Percentiles rank a stretch among this genome's conserved stretches.
Evolutionary conservation across 2,888 invertebrate genomes (phyloP).

Genomic region (Atrina japonica): DNA sequence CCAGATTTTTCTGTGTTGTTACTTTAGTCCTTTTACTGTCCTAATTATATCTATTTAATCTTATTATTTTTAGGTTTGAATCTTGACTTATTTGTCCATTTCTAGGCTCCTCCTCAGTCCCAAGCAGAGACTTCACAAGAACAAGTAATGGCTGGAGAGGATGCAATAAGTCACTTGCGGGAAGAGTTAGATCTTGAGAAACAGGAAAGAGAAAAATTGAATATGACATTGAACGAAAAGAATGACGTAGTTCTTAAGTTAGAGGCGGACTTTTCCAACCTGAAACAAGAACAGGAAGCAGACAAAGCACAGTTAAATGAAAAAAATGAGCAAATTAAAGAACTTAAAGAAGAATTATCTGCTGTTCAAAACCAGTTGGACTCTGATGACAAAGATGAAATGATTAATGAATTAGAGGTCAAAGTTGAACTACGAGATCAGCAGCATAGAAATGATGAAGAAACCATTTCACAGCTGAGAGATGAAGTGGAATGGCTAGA

Average conservation of each 20-base stretch:
- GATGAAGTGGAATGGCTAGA: constrained; percentile 25
- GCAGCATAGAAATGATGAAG: neutral
- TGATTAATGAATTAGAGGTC: neutral
- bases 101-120: too few species aligned
- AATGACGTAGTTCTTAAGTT: constrained; percentile 43
- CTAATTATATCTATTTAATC: too few species aligned
- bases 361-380: constrained; percentile 25
- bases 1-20: too few species aligned
- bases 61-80: too few species aligned
- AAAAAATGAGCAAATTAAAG: constrained; percentile 51
- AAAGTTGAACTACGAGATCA: constrained; percentile 14
- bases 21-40: too few species aligned
- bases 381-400: neutral
- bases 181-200: constrained; percentile 21
- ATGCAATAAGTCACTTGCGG: too few species aligned
- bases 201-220: constrained; percentile 35
- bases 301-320: constrained; percentile 49
- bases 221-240: constrained; percentile 46
- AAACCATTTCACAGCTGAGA: constrained; percentile 1
- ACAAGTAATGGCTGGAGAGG: too few species aligned
- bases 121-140: too few species aligned
- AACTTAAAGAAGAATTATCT: constrained; percentile 53
- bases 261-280: constrained; percentile 48
- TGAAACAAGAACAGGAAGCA: constrained; percentile 46
- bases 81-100: too few species aligned